Base-by-base conservation (phyloP, 2,113 vertebrate genomes). In the Boleophthalmus pectinirostris region DNA sequence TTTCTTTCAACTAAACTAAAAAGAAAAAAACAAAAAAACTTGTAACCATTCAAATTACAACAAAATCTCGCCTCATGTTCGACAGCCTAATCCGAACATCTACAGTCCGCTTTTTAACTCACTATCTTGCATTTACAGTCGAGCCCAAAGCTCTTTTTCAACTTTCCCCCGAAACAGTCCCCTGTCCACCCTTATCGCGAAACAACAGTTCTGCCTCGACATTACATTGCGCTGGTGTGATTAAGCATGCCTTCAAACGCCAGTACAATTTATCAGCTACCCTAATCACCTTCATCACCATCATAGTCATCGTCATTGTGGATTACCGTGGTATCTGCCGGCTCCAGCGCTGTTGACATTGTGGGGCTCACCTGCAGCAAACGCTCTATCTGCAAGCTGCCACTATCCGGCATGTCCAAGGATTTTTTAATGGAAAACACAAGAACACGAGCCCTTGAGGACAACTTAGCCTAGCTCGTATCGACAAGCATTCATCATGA, bases 401-500 rank as follows among this genome's bases (percentile, higher is more conserved):
- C 74, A 57, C 57, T 70, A 2, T 29, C 65, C 63, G 20, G n/a
- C 38, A 38, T 57, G 15, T 81, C 66, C 29, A 14, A 82, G 29
- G 72, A 47, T 69, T 82, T n/a, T 57, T 18, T 77, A 71, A 73
- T 38, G 73, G 73, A 76, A 71, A 66, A 70, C 53, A 67, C 38
- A 2, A 38, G 68, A 66, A 70, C 53, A 67, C 38, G 1, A 38
- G 68, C 38, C n/a, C 45, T 1, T 33, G 45, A 68, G 35, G 60
- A 66, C 45, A 43, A 81, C 77, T 56, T 25, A 73, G 51, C 23
- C 25, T 13, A 1, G 25, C 56, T 70, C 60, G 46, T 61, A 58
- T 79, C 68, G 46, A 78, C 54, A 79, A 73, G 65, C 75, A 80
- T 77, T 80, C 71, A 87, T 92, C 83, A 82, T 57, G 69, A 74